Evolutionary conservation across 2,888 invertebrate genomes (phyloP), one percentile per base, ranked within the genome.

Genomic region (Iselma pallidipennis): DNA sequence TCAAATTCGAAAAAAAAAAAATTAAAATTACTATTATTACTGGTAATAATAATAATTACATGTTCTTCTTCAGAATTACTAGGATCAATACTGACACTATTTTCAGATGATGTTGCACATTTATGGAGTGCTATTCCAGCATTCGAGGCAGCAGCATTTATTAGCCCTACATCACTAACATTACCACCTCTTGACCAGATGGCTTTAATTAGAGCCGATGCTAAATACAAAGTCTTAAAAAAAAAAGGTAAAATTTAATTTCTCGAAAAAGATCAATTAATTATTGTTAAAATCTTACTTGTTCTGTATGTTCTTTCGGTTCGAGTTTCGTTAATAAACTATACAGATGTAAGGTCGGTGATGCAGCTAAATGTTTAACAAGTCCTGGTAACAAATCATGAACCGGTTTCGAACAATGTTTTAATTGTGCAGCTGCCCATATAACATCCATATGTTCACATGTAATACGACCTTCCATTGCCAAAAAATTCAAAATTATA

Each of bases 381-480:
- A 96, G 85, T 0, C 95, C 92, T 0, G 95, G 94, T 65, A 97
- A 82, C 48, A 96, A 84, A 81, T 97, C 97, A 77, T 95, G 92
- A 64, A 96, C 95, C 66, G 96, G 95, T 73, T 95, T 91, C 0
- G 95, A 92, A 78, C 96, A 97, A 80, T 97, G 96, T 80, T 97
- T 97, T 54, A 96, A 81, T 80, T 96, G 96, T 0, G 96, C 95
- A 0, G 96, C 95, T 69, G 95, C 93, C 96, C 96, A 97, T 66
- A 97, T 94, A 37, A 92, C 86, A 77, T 96, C 95, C 70, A 97
- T 89, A 73, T 97, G 95, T 60, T 94, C 94, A 59, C 92, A 91
- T 0, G 93, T 94, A 37, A 97, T 91, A 69, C 94, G 88, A 42
- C 94, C 92, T 81, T 96, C 96, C 82, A 95, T 92, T 0, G 96